These are phyloP conservation scores for Chaetura pelagica DNA, from an alignment of 2,113 vertebrate genomes.

Conservation along the genomic window DNA sequence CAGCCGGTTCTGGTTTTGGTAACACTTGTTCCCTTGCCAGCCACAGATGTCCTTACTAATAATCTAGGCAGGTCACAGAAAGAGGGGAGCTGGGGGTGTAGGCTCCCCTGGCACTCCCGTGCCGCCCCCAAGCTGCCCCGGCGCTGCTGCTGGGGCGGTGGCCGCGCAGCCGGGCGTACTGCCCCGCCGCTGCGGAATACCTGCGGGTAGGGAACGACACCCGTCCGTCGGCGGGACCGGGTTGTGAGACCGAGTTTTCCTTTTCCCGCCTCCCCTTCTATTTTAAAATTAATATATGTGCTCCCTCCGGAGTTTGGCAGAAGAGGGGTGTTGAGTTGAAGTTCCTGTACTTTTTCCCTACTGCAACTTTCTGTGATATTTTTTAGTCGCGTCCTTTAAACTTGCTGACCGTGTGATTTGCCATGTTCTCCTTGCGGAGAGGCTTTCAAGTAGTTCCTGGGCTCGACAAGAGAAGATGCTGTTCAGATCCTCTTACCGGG, in stretches of 20 bases:
- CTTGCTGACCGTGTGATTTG: not conserved
- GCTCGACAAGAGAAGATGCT: not conserved
- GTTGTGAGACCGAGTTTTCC: not conserved
- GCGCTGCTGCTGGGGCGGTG: not conserved
- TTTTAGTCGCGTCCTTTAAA: not conserved
- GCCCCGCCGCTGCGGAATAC: not conserved
- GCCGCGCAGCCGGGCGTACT: not conserved
- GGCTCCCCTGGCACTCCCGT: not conserved
- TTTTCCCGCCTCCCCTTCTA: too few relatives aligned
- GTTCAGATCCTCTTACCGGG: not conserved
- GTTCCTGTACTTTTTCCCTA: not conserved
- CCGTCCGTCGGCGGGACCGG: too few relatives aligned
- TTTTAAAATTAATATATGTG: not conserved
- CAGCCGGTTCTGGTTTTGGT: conserved; percentile 75
- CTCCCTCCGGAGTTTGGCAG: not conserved
- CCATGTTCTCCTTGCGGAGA: not conserved
- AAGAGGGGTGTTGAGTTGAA: not conserved
- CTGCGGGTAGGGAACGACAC: not conserved
- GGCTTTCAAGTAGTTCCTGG: not conserved
- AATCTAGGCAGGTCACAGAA: conserved; percentile 77
- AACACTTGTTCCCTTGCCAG: conserved; percentile 73
- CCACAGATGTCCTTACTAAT: conserved; percentile 78
- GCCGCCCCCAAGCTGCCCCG: not conserved
- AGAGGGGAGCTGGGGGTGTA: conserved; percentile 28
- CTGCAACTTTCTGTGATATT: not conserved